Evolutionary conservation across 2,888 invertebrate genomes (phyloP).

Genomic region (Eupithecia inturbata): DNA sequence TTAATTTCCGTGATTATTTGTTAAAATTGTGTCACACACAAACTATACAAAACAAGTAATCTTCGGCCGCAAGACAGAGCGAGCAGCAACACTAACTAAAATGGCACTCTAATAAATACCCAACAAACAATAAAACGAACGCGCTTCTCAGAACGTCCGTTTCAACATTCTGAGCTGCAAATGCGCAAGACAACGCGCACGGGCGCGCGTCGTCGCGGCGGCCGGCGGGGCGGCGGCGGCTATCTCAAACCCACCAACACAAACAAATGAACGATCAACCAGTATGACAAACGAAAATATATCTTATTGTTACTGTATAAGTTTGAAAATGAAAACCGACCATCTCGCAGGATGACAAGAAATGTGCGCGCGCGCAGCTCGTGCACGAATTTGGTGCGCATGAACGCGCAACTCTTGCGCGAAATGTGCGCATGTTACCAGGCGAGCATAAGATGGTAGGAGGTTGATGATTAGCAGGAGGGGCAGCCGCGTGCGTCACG

Average conservation of each 20-base stretch:
- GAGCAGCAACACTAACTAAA: neutral
- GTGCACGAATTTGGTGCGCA: constrained; percentile 70
- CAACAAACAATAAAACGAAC: neutral
- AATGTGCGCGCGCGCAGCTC: constrained; percentile 67
- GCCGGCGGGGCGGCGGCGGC: neutral
- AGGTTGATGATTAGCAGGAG: constrained; percentile 22
- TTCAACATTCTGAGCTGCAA: neutral
- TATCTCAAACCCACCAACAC: neutral
- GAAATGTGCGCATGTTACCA: constrained; percentile 81
- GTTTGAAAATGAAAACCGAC: neutral
- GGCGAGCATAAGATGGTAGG: constrained; percentile 58
- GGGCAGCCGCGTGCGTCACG: constrained; percentile 26
- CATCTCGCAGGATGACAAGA: neutral
- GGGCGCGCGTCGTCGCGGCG: neutral
- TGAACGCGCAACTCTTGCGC: constrained; percentile 78
- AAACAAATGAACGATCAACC: neutral
- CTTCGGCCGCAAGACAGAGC: neutral
- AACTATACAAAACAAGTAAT: neutral
- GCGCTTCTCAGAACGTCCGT: neutral
- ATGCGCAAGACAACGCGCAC: constrained; percentile 1
- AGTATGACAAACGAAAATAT: neutral
- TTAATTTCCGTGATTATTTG: too few relatives aligned
- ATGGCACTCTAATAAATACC: neutral
- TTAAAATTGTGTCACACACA: too few relatives aligned
- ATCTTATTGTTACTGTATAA: neutral